A percentile compares a stretch with the other conserved stretches of the same genome.
Conservation (phyloP, 2,888 invertebrate species). For the Ferdinandea cuprea region DNA sequence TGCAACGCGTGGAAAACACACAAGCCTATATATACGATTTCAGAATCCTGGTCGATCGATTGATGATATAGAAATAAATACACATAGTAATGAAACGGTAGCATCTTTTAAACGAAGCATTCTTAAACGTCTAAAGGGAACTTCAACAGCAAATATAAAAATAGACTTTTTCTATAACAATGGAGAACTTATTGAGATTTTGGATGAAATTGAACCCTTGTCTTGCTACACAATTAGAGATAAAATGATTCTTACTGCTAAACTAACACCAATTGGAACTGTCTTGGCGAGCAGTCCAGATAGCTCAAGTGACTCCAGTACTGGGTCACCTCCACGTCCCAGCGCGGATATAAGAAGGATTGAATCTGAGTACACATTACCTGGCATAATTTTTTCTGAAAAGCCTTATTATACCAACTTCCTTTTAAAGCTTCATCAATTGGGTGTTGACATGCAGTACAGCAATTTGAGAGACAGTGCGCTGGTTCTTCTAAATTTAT, state of each 20-base stretch:
- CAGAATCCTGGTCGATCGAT: slow-evolving; percentile 93
- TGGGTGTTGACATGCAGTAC: slow-evolving; percentile 92
- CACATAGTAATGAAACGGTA: slow-evolving; percentile 97
- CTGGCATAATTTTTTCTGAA: slow-evolving; percentile 96
- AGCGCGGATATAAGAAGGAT: slow-evolving; percentile 89
- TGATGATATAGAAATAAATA: slow-evolving; percentile 95
- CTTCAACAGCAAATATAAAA: slow-evolving; percentile 89
- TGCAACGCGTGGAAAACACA: slow-evolving; percentile 95
- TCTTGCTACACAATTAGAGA: slow-evolving; percentile 92
- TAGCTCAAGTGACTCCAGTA: slow-evolving; percentile 97
- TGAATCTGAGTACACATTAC: slow-evolving; percentile 94
- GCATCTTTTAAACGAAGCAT: slow-evolving; percentile 92
- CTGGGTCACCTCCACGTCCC: slow-evolving; percentile 94
- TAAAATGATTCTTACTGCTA: slow-evolving; percentile 93
- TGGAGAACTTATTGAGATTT: slow-evolving; percentile 93
- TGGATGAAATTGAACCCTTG: slow-evolving; percentile 93
- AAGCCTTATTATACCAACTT: slow-evolving; percentile 90
- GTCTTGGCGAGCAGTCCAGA: slow-evolving; percentile 93
- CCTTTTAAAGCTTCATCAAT: slow-evolving; percentile 93
- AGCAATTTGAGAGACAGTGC: slow-evolving; percentile 91
- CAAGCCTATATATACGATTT: slow-evolving; percentile 93
- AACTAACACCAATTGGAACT: slow-evolving; percentile 89
- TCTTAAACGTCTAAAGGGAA: slow-evolving; percentile 84
- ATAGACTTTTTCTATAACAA: slow-evolving; percentile 93
- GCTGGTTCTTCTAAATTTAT: slow-evolving; percentile 80